Evolutionary conservation across 2,888 invertebrate genomes (phyloP).

Genomic region (Trichopria drosophilae): DNA sequence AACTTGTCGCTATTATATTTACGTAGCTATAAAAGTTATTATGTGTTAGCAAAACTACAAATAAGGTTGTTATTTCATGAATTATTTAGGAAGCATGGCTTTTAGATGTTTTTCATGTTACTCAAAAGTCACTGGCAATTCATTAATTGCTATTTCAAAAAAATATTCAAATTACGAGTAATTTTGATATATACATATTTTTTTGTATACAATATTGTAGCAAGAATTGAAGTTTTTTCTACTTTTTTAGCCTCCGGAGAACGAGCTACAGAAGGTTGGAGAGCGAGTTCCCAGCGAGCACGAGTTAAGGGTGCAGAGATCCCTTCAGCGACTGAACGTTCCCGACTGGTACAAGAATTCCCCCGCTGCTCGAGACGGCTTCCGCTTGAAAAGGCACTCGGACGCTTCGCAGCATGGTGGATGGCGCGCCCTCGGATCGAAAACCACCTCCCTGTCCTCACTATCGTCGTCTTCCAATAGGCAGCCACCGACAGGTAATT

Average conservation of each 20-base stretch:
- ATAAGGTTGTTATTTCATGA: too few species aligned
- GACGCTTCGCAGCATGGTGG: slow-evolving; percentile 65
- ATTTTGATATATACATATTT: too few species aligned
- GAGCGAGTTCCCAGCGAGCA: slow-evolving; percentile 89
- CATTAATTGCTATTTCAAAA: too few species aligned
- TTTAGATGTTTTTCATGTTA: too few species aligned
- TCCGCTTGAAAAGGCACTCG: slow-evolving; percentile 76
- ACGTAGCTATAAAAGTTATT: too few species aligned
- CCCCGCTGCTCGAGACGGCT: slow-evolving; percentile 76
- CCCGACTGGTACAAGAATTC: slow-evolving; percentile 92
- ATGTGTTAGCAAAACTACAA: too few species aligned
- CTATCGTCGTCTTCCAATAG: slow-evolving; percentile 60
- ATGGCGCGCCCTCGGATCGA: slow-evolving; percentile 73
- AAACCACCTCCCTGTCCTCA: slow-evolving; percentile 84
- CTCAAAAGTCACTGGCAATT: too few species aligned
- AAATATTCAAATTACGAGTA: too few species aligned
- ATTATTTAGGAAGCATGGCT: too few species aligned
- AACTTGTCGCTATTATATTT: too few species aligned
- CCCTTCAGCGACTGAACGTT: slow-evolving; percentile 89
- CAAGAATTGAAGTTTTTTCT: too few species aligned
- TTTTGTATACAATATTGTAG: too few species aligned
- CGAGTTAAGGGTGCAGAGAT: slow-evolving; percentile 89
- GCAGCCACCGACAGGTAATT: slow-evolving; percentile 52
- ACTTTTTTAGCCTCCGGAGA: slow-evolving; percentile 83
- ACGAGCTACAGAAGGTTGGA: slow-evolving; percentile 84